Evolutionary conservation across 2,797 vertebrate genomes (phyloP).

Genomic region (Poecile montanus): DNA sequence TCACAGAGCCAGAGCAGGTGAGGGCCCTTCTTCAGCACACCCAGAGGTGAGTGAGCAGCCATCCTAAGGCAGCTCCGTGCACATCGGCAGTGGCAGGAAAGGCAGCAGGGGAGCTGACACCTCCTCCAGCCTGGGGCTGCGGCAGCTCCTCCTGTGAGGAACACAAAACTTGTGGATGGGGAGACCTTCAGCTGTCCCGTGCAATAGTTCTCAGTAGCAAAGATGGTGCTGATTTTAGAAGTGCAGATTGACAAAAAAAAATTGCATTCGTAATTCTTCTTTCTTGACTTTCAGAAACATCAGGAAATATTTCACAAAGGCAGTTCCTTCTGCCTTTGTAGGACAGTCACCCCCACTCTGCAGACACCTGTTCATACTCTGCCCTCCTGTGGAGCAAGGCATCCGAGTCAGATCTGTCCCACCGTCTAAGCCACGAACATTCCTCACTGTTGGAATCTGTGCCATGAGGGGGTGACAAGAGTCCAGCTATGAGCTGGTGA

Average conservation of each 20-base stretch:
- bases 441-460: no score
- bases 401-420: not conserved
- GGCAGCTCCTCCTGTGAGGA: not conserved
- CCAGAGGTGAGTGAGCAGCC: not conserved
- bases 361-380: not conserved
- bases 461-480: not conserved
- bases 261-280: not conserved
- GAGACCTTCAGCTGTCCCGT: accelerated
- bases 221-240: not conserved
- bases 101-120: not conserved
- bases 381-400: not conserved
- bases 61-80: not conserved
- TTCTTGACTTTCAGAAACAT: not conserved
- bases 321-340: not conserved
- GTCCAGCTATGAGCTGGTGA: accelerated
- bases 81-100: not conserved
- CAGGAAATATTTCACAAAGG: not conserved
- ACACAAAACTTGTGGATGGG: not conserved
- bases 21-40: not conserved
- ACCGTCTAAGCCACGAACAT: accelerated
- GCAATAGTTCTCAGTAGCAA: not conserved
- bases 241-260: not conserved
- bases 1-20: not conserved
- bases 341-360: not conserved
- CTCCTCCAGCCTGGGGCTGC: not conserved